Evolutionary conservation across 2,113 vertebrate species (phyloP).

Genomic region (Hypocryptadius cinnamomeus): DNA sequence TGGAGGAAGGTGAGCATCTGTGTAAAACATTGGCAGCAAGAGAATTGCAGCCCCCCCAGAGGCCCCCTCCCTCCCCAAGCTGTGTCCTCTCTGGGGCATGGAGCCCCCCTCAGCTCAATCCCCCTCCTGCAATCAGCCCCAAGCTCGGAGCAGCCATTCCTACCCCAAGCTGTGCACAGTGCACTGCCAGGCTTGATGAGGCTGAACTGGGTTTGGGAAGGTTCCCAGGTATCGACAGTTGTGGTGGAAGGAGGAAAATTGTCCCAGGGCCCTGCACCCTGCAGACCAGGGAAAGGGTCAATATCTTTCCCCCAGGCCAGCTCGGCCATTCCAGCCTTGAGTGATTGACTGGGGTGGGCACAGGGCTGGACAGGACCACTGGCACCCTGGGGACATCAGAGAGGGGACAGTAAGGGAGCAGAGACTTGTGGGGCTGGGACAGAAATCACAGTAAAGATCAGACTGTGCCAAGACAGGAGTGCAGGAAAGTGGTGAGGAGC

Average conservation of each 20-base stretch:
- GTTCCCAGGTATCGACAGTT: not conserved
- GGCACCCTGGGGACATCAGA: not conserved
- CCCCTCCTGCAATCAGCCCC: not conserved
- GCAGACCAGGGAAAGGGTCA: not conserved
- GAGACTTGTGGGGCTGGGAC: not conserved
- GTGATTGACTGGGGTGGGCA: not conserved
- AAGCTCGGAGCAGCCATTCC: rapidly evolving
- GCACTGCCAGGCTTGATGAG: rapidly evolving
- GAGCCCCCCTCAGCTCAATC: not conserved
- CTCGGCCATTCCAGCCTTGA: not conserved
- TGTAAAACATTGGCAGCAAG: not conserved
- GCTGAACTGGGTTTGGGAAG: not conserved
- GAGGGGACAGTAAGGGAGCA: not conserved
- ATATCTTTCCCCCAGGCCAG: rapidly evolving
- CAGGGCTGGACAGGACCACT: not conserved
- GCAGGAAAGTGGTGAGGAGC: not conserved
- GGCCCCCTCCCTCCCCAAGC: rapidly evolving
- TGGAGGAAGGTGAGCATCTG: not conserved
- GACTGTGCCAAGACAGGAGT: rapidly evolving
- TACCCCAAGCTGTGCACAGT: not conserved
- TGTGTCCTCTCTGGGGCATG: not conserved
- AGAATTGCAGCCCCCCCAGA: not conserved
- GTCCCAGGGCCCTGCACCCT: too few species aligned
- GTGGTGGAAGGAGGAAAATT: not conserved
- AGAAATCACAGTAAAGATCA: not conserved